phyloP scores from a whole-genome alignment of 1,140 invertebrate species.

The Amphibalanus amphitrite region DNA sequence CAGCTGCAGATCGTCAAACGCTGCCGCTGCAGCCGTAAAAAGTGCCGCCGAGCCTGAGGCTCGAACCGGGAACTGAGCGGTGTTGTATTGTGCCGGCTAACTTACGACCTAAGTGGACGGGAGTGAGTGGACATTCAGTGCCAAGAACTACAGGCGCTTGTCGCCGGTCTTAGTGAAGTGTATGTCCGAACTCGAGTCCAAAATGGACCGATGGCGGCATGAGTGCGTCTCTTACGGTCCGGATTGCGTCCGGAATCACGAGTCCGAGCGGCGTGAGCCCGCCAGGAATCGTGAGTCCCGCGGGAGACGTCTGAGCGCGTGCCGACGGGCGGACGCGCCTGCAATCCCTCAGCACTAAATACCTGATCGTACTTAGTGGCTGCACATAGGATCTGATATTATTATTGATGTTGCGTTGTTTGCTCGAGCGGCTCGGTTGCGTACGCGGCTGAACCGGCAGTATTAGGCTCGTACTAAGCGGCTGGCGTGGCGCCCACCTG shows the following conservation, averaged over 20 bases:
- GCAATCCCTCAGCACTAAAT: neutral
- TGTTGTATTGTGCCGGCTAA: neutral
- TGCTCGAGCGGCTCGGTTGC: neutral
- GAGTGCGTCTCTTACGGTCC: too few species aligned
- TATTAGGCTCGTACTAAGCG: neutral
- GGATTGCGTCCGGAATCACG: too few species aligned
- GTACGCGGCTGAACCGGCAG: neutral
- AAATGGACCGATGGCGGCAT: too few species aligned
- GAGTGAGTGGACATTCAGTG: neutral
- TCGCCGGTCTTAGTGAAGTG: too few species aligned
- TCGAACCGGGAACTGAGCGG: neutral
- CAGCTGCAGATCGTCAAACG: constrained; percentile 91
- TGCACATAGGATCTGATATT: neutral
- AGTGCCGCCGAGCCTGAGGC: neutral
- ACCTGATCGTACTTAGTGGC: neutral
- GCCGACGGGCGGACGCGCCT: neutral
- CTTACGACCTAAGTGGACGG: neutral
- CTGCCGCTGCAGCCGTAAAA: constrained; percentile 33
- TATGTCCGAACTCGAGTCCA: too few species aligned
- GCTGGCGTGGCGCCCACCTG: too few species aligned
- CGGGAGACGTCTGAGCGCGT: neutral
- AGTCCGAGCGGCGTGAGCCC: too few species aligned
- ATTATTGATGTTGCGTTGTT: neutral
- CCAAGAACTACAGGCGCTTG: neutral
- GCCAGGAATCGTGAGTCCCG: too few species aligned